Percentiles rank a stretch among this genome's conserved stretches.
Evolutionary conservation across 1,140 invertebrate species (phyloP).

Genomic region (Drosophila tani): DNA sequence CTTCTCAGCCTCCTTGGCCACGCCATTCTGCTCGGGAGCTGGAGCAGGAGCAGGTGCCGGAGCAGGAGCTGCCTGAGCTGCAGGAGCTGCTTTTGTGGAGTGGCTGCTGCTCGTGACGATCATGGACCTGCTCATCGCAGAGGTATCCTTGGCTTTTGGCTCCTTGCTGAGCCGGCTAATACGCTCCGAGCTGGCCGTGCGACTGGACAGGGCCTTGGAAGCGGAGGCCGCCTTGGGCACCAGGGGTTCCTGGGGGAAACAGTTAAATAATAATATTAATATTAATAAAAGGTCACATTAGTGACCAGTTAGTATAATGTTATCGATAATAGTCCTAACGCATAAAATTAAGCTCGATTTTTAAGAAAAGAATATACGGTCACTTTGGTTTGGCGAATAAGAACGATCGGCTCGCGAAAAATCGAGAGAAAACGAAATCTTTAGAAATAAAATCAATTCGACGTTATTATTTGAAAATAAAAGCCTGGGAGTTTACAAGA

Average conservation of each 20-base stretch:
- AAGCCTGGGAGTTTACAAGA: not conserved
- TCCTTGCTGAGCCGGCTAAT: constrained; percentile 72
- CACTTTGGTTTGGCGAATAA: no score
- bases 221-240: constrained; percentile 74
- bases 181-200: constrained; percentile 78
- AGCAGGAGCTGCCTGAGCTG: constrained; percentile 15
- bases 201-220: constrained; percentile 74
- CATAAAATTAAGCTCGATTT: no score
- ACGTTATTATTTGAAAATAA: no score
- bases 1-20: constrained; percentile 47
- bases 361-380: no score
- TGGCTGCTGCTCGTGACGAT: constrained; percentile 64
- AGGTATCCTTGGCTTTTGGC: constrained; percentile 59
- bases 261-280: no score
- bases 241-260: constrained; percentile 56
- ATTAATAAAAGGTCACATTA: no score
- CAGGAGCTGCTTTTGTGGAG: constrained; percentile 23
- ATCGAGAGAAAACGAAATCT: no score
- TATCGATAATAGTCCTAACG: no score
- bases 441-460: no score
- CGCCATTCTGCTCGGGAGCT: constrained; percentile 51
- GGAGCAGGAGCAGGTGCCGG: constrained; percentile 10
- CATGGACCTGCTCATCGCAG: constrained; percentile 71
- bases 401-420: no score
- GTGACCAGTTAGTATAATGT: no score